Conservation (phyloP, 2,888 invertebrate species). For the Agonum fuliginosum region DNA sequence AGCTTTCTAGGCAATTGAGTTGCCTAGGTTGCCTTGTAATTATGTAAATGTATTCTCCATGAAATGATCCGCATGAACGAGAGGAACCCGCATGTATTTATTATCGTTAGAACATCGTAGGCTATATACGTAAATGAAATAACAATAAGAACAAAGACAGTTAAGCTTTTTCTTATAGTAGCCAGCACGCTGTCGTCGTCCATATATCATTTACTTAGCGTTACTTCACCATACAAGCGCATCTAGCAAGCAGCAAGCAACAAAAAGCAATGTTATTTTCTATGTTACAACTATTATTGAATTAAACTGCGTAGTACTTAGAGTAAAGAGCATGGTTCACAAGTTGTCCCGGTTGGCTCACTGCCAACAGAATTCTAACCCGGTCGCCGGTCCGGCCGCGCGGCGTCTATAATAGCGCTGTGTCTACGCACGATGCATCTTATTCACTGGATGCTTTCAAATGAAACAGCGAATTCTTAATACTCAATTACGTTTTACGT, state of each 20-base stretch:
- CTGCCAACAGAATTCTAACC: conserved; percentile 10
- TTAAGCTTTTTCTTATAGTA: not conserved
- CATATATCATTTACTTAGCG: conserved; percentile 31
- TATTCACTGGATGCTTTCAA: conserved; percentile 29
- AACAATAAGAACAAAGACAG: conserved; percentile 33
- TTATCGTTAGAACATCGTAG: not conserved
- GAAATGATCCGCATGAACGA: not conserved
- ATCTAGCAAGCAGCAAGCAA: conserved; percentile 3
- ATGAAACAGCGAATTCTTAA: conserved; percentile 57
- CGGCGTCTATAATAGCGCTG: too few relatives aligned
- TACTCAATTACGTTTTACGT: conserved; percentile 59
- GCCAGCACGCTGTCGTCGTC: conserved; percentile 5
- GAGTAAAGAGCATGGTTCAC: conserved; percentile 43
- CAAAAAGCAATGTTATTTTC: conserved; percentile 44
- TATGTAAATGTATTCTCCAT: conserved; percentile 1
- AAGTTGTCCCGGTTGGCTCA: conserved; percentile 35
- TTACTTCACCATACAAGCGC: conserved; percentile 24
- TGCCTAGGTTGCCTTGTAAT: too few relatives aligned
- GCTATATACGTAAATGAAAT: conserved; percentile 29
- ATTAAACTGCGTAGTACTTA: conserved; percentile 48
- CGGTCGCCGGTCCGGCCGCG: too few relatives aligned
- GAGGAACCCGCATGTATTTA: conserved; percentile 1
- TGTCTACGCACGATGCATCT: conserved; percentile 33
- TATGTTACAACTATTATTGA: conserved; percentile 46
- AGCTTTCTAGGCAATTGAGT: too few relatives aligned